Evolutionary conservation across 2,888 invertebrate species (phyloP).

Genomic region (Acleris literana): DNA sequence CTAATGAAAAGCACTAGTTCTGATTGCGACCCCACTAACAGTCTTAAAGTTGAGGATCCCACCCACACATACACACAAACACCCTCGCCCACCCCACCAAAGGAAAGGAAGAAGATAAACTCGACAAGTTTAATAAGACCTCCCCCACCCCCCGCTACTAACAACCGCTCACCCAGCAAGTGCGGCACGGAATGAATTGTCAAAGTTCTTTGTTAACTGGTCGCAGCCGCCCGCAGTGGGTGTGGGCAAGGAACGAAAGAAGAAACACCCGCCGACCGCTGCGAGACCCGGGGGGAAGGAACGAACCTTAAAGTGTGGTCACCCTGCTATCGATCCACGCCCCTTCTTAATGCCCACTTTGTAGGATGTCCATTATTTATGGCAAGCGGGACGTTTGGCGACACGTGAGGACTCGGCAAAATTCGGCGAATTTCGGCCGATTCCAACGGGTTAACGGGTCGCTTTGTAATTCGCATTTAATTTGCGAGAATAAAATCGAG

Average conservation of each 20-base stretch:
- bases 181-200: slow-evolving; percentile 56
- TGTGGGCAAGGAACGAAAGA: slow-evolving; percentile 73
- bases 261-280: slow-evolving; percentile 67
- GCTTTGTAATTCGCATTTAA: slow-evolving; percentile 32
- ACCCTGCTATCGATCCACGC: slow-evolving; percentile 68
- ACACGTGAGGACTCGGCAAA: slow-evolving; percentile 31
- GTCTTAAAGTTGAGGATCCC: slow-evolving; percentile 76
- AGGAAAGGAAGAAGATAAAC: slow-evolving; percentile 67
- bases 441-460: slow-evolving; percentile 35
- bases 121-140: slow-evolving; percentile 51
- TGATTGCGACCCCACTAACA: slow-evolving; percentile 81
- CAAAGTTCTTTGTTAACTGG: slow-evolving; percentile 62
- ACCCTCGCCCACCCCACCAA: slow-evolving; percentile 57
- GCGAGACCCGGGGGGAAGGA: slow-evolving; percentile 58
- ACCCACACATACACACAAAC: slow-evolving; percentile 60
- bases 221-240: slow-evolving; percentile 42
- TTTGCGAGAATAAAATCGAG: slow-evolving; percentile 32
- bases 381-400: slow-evolving; percentile 52
- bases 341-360: slow-evolving; percentile 77
- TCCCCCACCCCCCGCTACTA: slow-evolving; percentile 45
- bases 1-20: slow-evolving; percentile 79
- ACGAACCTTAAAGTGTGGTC: slow-evolving; percentile 68
- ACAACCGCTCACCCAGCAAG: slow-evolving; percentile 39
- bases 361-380: slow-evolving; percentile 77
- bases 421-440: slow-evolving; percentile 30